Base-by-base conservation (phyloP, 2,797 vertebrate species). In the Eupleurogrammus muticus region DNA sequence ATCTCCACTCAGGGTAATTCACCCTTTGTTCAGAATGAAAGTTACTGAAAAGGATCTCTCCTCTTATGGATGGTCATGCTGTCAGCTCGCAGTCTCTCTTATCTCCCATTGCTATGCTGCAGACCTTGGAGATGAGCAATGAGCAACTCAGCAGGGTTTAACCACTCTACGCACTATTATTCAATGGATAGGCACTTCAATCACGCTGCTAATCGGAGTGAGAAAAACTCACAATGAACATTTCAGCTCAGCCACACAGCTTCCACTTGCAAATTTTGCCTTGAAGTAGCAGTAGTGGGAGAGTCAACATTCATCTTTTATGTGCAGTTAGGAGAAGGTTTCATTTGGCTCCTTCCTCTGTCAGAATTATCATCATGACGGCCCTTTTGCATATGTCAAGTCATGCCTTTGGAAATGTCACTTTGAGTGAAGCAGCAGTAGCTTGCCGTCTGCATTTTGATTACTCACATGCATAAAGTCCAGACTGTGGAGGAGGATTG, bases 361-460 rank as follows among this genome's bases (percentile, higher is more conserved):
- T 82, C 73, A 79, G 79, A 85, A 84, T 89, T 77, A 90, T 85
- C 73, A 70, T 81, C 75, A 73, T 42, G 72, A 77, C 20, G n/a
- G 36, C 58, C 81, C 63, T 77, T 89, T 87, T 88, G 85, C 89
- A 88, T 90, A 90, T 90, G 89, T 90, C 89, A 92, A 87, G 82
- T 89, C 84, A 90, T 88, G 83, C 87, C 87, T 91, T 91, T 91
- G 84, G 90, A 92, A 88, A 92, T 90, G 84, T 92, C 86, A 90
- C 83, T 89, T 89, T 89, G 83, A 88, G 81, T 16, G 20, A 63
- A 73, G 72, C 75, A 66, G 87, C 73, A 62, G 73, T 11, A 55
- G 73, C 75, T 82, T 19, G 12, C 85, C 6, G 79, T 90, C 89
- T 92, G 87, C 82, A 91, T 90, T 87, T 87, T 89, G 86, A 91